Evolutionary conservation across 2,113 vertebrate species (phyloP).

Genomic region (Cepphus grylle): DNA sequence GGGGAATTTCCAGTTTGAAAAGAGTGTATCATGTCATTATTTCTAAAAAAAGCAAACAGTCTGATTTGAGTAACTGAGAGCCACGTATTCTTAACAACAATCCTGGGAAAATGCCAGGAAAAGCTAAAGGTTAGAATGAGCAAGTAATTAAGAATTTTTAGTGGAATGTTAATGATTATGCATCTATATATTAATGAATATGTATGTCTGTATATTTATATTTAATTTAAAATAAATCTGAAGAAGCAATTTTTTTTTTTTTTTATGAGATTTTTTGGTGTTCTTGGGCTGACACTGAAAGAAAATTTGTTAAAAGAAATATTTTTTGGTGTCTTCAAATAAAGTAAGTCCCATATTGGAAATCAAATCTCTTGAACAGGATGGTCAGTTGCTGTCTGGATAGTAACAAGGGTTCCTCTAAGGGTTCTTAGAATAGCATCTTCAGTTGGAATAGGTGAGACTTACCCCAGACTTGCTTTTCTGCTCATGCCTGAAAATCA

Average conservation of each 20-base stretch:
- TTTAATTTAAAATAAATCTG: neutral
- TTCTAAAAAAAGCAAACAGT: neutral
- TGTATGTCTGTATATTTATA: neutral
- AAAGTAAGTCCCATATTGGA: accelerated
- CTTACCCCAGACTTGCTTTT: neutral
- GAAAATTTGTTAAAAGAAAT: neutral
- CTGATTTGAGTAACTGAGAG: neutral
- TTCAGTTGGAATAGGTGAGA: neutral
- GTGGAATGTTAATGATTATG: neutral
- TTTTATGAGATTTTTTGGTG: neutral
- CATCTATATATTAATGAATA: neutral
- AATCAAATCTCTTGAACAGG: neutral
- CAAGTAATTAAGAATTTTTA: neutral
- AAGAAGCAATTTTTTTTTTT: neutral
- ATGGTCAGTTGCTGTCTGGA: neutral
- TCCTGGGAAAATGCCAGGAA: neutral
- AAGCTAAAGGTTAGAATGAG: neutral
- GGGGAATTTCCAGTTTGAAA: neutral
- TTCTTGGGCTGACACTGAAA: neutral
- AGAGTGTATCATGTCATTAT: neutral
- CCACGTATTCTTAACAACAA: neutral
- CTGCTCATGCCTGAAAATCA: neutral
- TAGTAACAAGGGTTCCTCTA: neutral
- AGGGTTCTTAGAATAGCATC: neutral
- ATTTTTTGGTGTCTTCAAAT: neutral